Evolutionary conservation across 2,113 vertebrate species (phyloP).

Genomic region (Percopsis transmontana): DNA sequence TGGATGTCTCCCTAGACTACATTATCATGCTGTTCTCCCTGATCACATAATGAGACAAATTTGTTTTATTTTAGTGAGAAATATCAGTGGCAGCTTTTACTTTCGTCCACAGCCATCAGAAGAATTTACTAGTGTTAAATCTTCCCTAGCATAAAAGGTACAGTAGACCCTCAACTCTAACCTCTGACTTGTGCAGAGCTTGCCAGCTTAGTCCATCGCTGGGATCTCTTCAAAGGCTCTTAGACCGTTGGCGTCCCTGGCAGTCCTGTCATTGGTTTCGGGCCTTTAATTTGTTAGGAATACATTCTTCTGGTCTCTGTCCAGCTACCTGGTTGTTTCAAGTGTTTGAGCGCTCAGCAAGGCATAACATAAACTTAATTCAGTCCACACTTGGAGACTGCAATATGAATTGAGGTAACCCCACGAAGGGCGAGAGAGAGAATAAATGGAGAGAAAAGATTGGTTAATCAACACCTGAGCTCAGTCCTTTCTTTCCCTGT

Average conservation of each 20-base stretch:
- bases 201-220: constrained; percentile 14
- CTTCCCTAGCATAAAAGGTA: too few relatives aligned
- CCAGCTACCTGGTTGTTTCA: constrained; percentile 49
- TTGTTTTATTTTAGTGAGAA: neutral
- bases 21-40: neutral
- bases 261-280: neutral
- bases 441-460: constrained; percentile 46
- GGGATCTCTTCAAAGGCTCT: constrained; percentile 23
- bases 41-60: neutral
- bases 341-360: constrained; percentile 52
- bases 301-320: constrained; percentile 51
- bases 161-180: too few relatives aligned
- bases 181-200: constrained; percentile 6
- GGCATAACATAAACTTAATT: constrained; percentile 38
- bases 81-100: neutral
- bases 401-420: constrained; percentile 24
- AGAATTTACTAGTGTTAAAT: too few relatives aligned
- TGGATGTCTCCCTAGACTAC: neutral
- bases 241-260: constrained; percentile 21
- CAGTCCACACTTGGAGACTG: constrained; percentile 20
- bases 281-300: too few relatives aligned
- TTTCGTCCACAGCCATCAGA: constrained; percentile 1
- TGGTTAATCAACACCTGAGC: constrained; percentile 69
- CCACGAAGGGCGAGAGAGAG: constrained; percentile 36
- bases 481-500: constrained; percentile 22